phyloP scores from a whole-genome alignment of 2,888 invertebrate genomes.

The Drosophila monieri region DNA sequence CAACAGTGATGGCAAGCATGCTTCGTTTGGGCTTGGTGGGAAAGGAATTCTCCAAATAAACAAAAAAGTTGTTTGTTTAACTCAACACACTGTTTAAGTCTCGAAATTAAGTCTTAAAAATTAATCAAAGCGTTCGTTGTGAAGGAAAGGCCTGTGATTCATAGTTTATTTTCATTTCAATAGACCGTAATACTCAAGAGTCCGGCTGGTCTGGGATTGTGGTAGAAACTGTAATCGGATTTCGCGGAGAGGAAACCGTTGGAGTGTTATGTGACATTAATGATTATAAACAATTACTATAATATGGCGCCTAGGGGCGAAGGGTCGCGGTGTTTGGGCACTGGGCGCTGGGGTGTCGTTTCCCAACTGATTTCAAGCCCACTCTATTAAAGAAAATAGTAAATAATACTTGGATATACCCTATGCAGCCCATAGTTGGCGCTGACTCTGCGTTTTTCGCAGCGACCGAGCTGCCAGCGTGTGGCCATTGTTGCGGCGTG shows the following conservation, averaged over 20 bases:
- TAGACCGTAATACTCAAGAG: too few species aligned
- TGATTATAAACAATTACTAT: constrained; percentile 53
- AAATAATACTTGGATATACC: constrained; percentile 52
- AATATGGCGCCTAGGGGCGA: constrained; percentile 57
- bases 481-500: constrained; percentile 32
- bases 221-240: constrained; percentile 16
- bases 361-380: constrained; percentile 53
- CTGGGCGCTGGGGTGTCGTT: constrained; percentile 47
- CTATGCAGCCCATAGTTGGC: constrained; percentile 55
- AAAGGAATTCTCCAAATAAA: neutral
- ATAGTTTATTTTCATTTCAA: neutral
- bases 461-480: constrained; percentile 44
- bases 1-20: constrained; percentile 13
- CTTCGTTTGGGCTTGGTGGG: constrained; percentile 17
- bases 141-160: neutral
- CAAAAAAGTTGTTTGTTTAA: constrained; percentile 11
- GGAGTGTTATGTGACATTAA: constrained; percentile 53
- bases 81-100: neutral
- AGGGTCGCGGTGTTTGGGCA: constrained; percentile 47
- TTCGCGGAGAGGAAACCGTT: constrained; percentile 47
- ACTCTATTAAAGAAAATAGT: constrained; percentile 76
- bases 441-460: constrained; percentile 60
- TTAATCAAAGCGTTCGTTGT: neutral
- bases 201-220: neutral
- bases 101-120: neutral